Evolutionary conservation across 2,113 vertebrate genomes (phyloP).

Genomic region (Mobula birostris): DNA sequence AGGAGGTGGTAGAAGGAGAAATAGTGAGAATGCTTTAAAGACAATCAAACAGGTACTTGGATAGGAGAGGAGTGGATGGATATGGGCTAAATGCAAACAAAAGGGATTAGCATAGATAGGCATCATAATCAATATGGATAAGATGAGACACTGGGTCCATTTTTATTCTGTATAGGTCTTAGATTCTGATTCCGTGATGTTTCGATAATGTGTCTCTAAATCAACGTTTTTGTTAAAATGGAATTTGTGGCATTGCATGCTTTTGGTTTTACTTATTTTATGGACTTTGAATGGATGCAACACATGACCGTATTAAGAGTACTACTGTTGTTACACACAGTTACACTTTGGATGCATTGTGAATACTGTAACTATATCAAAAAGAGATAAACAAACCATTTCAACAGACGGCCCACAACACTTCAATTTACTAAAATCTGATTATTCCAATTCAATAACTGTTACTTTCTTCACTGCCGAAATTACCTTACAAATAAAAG

Average conservation of each 20-base stretch:
- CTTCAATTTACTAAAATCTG: slow-evolving; percentile 8
- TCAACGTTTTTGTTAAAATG: background rate
- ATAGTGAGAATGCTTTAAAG: too few relatives aligned
- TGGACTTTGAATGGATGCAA: background rate
- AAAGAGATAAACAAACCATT: background rate
- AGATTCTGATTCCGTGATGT: too few relatives aligned
- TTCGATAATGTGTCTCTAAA: background rate
- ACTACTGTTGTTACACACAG: slow-evolving; percentile 2
- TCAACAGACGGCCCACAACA: background rate
- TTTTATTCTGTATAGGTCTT: too few relatives aligned
- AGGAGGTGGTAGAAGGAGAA: too few relatives aligned
- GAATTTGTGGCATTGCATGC: background rate
- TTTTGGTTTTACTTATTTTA: background rate
- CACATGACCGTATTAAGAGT: background rate
- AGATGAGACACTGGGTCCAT: too few relatives aligned
- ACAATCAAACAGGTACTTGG: too few relatives aligned
- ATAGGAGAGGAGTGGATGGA: too few relatives aligned
- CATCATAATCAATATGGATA: too few relatives aligned
- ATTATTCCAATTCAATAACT: slow-evolving; percentile 17
- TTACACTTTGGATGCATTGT: slow-evolving; percentile 22
- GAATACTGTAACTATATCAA: slow-evolving; percentile 17
- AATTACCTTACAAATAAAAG: background rate
- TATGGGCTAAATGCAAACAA: too few relatives aligned
- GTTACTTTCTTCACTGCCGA: background rate
- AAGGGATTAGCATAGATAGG: too few relatives aligned